Percentiles rank a stretch among this genome's conserved stretches.
Conservation (phyloP, 1,140 invertebrate species). For the Solen grandis region DNA sequence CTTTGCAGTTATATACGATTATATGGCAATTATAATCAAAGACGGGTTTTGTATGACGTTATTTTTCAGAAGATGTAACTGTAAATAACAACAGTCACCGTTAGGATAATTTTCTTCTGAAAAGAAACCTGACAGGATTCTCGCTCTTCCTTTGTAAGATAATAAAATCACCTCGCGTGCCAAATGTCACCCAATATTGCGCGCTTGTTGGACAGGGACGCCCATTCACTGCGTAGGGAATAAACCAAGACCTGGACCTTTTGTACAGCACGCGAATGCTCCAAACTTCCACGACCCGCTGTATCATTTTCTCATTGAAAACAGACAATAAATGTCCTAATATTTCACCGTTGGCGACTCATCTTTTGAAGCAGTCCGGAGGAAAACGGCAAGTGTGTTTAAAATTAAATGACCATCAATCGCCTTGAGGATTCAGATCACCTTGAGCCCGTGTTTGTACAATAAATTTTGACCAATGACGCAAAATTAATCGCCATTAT, state of each 20-base stretch:
- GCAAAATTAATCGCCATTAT: slow-evolving; percentile 52
- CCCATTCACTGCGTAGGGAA: slow-evolving; percentile 45
- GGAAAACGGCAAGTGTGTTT: slow-evolving; percentile 48
- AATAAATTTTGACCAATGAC: slow-evolving; percentile 52
- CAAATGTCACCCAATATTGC: slow-evolving; percentile 45
- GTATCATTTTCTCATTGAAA: slow-evolving; percentile 41
- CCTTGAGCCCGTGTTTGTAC: slow-evolving; percentile 15
- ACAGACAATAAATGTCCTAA: slow-evolving; percentile 51
- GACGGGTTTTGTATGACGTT: too few relatives aligned
- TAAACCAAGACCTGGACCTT: too few relatives aligned
- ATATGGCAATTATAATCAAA: too few relatives aligned
- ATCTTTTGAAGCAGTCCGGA: slow-evolving; percentile 25
- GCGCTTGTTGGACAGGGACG: slow-evolving; percentile 26
- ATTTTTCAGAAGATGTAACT: too few relatives aligned
- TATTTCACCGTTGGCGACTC: slow-evolving; percentile 43
- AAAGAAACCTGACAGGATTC: too few relatives aligned
- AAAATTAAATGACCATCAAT: slow-evolving; percentile 22
- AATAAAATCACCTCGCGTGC: too few relatives aligned
- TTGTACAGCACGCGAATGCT: too few relatives aligned
- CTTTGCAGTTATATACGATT: too few relatives aligned
- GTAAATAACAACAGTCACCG: too few relatives aligned
- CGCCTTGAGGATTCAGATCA: slow-evolving; percentile 20
- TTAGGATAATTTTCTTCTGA: too few relatives aligned
- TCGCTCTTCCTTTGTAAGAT: too few relatives aligned
- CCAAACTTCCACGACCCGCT: too few relatives aligned